Conservation (phyloP, 2,888 invertebrate genomes). For the Cynaeus angustus region DNA sequence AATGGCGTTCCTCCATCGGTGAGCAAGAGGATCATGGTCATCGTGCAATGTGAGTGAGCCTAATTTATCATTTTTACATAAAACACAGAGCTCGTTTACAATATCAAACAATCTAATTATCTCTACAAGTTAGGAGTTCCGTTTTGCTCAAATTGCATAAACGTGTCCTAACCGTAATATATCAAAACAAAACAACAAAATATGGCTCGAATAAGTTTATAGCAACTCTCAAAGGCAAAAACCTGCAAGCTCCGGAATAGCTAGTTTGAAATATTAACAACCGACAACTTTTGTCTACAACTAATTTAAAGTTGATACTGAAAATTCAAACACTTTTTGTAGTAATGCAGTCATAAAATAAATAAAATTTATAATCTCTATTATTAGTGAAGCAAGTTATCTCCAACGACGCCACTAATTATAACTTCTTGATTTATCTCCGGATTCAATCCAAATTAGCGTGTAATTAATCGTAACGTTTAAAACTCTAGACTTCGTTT, state of each 20-base stretch:
- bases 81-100: too few species aligned
- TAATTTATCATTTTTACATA: too few species aligned
- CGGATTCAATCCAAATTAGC: conserved; percentile 7
- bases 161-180: too few species aligned
- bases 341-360: conserved; percentile 10
- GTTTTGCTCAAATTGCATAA: too few species aligned
- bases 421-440: conserved; percentile 11
- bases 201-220: too few species aligned
- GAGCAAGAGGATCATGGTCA: conserved; percentile 90
- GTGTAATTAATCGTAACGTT: neutral
- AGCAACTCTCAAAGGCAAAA: neutral
- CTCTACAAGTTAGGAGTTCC: too few species aligned
- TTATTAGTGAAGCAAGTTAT: conserved; percentile 7
- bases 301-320: conserved; percentile 28
- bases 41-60: conserved; percentile 80
- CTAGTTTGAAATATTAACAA: conserved; percentile 11
- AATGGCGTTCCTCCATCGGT: conserved; percentile 91
- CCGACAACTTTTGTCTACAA: conserved; percentile 9
- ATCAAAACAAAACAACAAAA: neutral
- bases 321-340: conserved; percentile 3
- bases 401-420: neutral
- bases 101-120: too few species aligned
- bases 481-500: neutral
- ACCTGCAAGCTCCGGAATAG: neutral
- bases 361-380: conserved; percentile 19